phyloP scores from a whole-genome alignment of 2,797 vertebrate species.

The Rhinatrema bivittatum region DNA sequence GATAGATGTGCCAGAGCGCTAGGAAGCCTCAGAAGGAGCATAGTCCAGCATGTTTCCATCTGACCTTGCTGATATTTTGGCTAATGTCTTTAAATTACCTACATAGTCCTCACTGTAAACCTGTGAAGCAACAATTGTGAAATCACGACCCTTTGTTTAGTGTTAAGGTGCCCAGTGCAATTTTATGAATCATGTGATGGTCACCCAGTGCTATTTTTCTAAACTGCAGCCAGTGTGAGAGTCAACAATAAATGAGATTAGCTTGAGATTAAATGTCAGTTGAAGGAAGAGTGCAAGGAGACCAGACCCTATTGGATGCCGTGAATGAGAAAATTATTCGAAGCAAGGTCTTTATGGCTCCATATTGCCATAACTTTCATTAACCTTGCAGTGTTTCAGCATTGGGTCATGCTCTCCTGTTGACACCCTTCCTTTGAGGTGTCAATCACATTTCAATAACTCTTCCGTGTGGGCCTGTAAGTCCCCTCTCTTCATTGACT shows the following conservation, averaged over 20 bases:
- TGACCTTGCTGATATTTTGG: not conserved
- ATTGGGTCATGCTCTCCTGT: conserved; percentile 41
- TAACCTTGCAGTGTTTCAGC: conserved; percentile 58
- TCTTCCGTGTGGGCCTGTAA: conserved; percentile 55
- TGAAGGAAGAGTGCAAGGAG: conserved; percentile 18
- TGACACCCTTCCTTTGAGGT: conserved; percentile 54
- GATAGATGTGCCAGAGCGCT: not conserved
- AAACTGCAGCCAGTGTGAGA: conserved; percentile 20
- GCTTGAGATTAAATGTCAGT: conserved; percentile 19
- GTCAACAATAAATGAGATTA: conserved; percentile 27
- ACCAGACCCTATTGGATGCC: conserved; percentile 20
- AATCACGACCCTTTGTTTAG: conserved; percentile 9
- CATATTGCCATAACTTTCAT: conserved; percentile 54
- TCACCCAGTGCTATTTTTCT: conserved; percentile 7
- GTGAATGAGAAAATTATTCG: conserved; percentile 34
- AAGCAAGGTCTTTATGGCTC: conserved; percentile 31
- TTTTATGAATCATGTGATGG: conserved; percentile 13
- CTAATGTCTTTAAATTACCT: conserved; percentile 15
- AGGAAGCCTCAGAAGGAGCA: conserved; percentile 1
- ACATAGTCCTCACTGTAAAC: conserved; percentile 3
- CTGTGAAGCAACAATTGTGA: conserved; percentile 15
- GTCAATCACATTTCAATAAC: conserved; percentile 73
- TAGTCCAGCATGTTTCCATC: not conserved
- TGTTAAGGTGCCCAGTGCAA: conserved; percentile 6
- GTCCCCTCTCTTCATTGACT: conserved; percentile 57